Percentiles rank a stretch among this genome's conserved stretches.
Evolutionary conservation across 2,797 vertebrate species (phyloP).

Genomic region (Chanos chanos): DNA sequence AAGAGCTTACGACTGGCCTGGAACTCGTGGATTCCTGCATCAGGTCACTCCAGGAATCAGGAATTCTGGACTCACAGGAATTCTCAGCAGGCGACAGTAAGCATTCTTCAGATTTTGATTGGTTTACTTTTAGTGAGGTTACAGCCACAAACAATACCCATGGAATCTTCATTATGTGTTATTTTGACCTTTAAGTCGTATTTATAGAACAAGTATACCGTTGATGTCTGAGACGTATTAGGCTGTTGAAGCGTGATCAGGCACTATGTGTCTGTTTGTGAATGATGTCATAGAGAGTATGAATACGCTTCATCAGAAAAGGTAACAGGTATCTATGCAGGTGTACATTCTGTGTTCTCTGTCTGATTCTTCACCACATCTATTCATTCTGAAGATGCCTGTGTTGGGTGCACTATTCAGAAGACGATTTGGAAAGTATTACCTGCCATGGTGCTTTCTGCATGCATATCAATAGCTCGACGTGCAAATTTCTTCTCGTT

Average conservation of each 20-base stretch:
- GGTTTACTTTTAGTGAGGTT: not conserved
- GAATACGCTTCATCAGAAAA: too few species aligned
- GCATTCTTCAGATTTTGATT: conserved; percentile 34
- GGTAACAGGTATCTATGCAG: too few species aligned
- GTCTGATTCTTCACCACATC: conserved; percentile 20
- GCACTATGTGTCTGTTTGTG: too few species aligned
- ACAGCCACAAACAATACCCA: not conserved
- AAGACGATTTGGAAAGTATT: conserved; percentile 12
- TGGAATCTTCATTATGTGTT: too few species aligned
- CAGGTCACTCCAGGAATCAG: conserved; percentile 94
- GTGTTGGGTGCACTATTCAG: conserved; percentile 25
- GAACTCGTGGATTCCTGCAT: conserved; percentile 98
- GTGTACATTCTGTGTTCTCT: conserved; percentile 31
- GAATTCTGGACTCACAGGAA: conserved; percentile 95
- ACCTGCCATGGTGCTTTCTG: conserved; percentile 26
- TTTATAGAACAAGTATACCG: too few species aligned
- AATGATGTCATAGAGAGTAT: too few species aligned
- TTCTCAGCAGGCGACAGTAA: conserved; percentile 89
- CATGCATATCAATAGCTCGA: conserved; percentile 23
- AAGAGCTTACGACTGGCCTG: conserved; percentile 96
- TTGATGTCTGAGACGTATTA: too few species aligned
- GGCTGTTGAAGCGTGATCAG: too few species aligned
- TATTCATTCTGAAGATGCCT: conserved; percentile 28
- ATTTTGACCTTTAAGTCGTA: too few species aligned
- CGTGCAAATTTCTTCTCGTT: conserved; percentile 26